Conservation (phyloP, 2,113 vertebrate species). For the Podarcis cretensis region DNA sequence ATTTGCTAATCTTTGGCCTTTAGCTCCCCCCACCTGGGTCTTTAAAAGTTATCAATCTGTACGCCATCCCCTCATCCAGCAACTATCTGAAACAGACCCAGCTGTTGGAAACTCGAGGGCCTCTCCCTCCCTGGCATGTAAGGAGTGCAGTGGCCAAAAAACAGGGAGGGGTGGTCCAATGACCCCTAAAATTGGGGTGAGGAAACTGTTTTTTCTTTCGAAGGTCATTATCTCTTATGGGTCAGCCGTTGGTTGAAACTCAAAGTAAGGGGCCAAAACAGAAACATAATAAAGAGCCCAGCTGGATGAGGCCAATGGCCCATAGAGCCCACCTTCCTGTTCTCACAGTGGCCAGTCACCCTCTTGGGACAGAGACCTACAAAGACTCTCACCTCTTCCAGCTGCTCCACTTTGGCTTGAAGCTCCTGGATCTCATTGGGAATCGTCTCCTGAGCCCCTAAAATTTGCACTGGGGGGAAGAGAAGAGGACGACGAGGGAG, state of each 20-base stretch:
- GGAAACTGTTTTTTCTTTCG: too few species aligned
- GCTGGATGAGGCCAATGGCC: neutral
- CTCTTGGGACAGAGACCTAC: too few species aligned
- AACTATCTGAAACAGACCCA: neutral
- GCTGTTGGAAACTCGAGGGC: neutral
- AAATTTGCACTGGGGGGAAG: conserved; percentile 46
- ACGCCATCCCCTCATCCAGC: neutral
- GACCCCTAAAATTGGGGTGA: too few species aligned
- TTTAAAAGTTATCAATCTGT: too few species aligned
- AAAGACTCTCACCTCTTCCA: conserved; percentile 66
- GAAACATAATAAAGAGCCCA: too few species aligned
- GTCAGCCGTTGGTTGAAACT: too few species aligned
- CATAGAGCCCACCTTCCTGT: neutral
- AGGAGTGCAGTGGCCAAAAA: neutral
- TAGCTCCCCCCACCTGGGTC: too few species aligned
- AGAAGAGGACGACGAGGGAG: neutral
- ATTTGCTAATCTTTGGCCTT: too few species aligned
- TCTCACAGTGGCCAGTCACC: neutral
- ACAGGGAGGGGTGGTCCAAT: neutral
- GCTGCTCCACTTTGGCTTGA: conserved; percentile 51
- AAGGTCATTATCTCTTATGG: too few species aligned
- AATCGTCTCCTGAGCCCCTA: neutral
- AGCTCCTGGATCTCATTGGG: conserved; percentile 53
- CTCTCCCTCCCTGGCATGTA: neutral
- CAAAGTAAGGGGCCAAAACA: too few species aligned